Conservation (phyloP, 2,113 vertebrate species). For the Sterrhoptilus dennistouni region DNA sequence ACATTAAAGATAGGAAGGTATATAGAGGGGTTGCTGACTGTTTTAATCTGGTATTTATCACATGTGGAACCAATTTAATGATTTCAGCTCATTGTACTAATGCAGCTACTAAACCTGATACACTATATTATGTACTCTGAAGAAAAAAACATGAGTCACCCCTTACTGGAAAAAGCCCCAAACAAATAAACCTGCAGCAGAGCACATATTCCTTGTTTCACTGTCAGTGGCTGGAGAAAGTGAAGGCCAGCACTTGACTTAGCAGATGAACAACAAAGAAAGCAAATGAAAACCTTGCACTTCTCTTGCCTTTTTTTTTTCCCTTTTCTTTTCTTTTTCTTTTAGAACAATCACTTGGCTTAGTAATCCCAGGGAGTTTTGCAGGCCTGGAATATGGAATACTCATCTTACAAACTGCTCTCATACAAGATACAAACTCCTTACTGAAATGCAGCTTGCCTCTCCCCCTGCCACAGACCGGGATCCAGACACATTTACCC, state of each 20-base stretch:
- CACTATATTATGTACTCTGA: neutral
- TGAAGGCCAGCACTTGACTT: neutral
- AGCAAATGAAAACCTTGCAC: neutral
- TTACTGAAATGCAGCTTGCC: neutral
- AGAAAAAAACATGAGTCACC: neutral
- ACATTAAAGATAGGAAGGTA: neutral
- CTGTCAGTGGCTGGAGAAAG: neutral
- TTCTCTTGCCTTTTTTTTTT: neutral
- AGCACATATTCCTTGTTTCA: neutral
- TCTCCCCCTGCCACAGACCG: neutral
- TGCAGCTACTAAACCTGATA: conserved; percentile 34
- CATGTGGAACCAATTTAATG: conserved; percentile 41
- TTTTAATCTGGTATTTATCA: neutral
- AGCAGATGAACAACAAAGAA: neutral
- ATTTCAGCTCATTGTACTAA: conserved; percentile 26
- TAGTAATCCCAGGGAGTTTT: neutral
- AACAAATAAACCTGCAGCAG: neutral
- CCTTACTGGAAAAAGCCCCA: neutral
- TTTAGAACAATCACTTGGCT: neutral
- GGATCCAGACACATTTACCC: neutral
- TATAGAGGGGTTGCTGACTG: neutral
- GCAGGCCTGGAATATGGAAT: neutral
- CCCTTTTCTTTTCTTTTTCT: too few species aligned
- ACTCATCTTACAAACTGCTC: neutral
- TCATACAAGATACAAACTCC: neutral